Evolutionary conservation across 2,888 invertebrate genomes (phyloP), one percentile per base, ranked within the genome.

Genomic region (Tricholauxania praeusta): DNA sequence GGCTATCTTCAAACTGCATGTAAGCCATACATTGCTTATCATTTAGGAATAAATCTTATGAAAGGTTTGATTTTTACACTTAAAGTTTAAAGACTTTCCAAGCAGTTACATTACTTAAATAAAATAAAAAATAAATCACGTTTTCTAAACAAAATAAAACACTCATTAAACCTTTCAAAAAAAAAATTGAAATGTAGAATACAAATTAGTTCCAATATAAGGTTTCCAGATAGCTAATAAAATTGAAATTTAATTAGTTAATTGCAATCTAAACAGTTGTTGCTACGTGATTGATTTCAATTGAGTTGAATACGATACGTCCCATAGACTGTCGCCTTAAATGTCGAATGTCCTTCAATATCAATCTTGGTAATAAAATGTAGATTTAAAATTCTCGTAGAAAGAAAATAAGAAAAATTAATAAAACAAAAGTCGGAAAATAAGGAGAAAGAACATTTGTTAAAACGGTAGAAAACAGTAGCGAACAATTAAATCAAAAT

Each of bases 261-360:
- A 68, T 22, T 68, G n/a, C 51, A 17, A 57, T 57, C 12, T 7
- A 39, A 10, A 39, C 22, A 68, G 49, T 57, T 19, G 49, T 57
- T 68, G 15, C 47, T 48, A 68, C 57, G 68, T 68, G 68, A 57
- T 68, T 68, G 48, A 55, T 48, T 48, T 15, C 49, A 53, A 68
- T 68, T 68, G 47, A 68, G 59, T 59, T 48, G 49, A 47, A 66
- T 15, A 32, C 10, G 28, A 12, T n/a, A 39, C 15, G 28, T 47
- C 12, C 7, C 59, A n/a, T 12, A 22, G 59, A 17, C 53, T 53
- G 14, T 7, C 53, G 53, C 39, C 39, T 5, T 39, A 39, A 39
- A 4, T 39, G 10, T 39, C 10, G 8, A 39, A 1, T 39, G 39
- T 39, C 39, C 39, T 39, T 39, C 39, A 39, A 10, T 10, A 39